Percentiles rank a stretch among this genome's conserved stretches.
Evolutionary conservation across 2,888 invertebrate genomes (phyloP).

Genomic region (Rotaria macrura): DNA sequence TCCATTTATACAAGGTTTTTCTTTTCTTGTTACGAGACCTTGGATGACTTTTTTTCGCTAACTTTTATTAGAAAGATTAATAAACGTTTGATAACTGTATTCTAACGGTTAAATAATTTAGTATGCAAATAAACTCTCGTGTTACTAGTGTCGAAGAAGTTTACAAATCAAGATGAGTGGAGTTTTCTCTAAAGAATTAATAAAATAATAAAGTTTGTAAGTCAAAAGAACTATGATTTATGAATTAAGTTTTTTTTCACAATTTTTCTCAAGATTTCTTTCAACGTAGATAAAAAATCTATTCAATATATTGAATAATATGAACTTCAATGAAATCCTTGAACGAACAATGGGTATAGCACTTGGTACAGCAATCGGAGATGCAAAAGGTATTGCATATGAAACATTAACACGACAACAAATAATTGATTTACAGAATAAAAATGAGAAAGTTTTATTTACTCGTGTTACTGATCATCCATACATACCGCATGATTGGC

Average conservation of each 20-base stretch:
- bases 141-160: too few species aligned
- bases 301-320: background rate
- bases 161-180: too few species aligned
- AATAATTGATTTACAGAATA: background rate
- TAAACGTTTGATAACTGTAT: background rate
- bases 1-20: background rate
- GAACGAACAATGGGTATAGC: background rate
- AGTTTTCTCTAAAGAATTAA: too few species aligned
- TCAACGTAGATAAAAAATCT: too few species aligned
- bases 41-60: background rate
- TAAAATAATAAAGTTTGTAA: too few species aligned
- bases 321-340: background rate
- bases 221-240: too few species aligned
- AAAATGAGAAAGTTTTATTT: background rate
- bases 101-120: background rate
- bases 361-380: slow-evolving; percentile 12
- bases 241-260: too few species aligned
- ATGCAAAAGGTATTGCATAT: background rate
- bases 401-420: background rate
- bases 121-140: too few species aligned
- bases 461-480: background rate
- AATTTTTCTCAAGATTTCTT: too few species aligned
- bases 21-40: background rate
- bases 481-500: background rate
- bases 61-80: background rate